Evolutionary conservation across 2,888 invertebrate genomes (phyloP).

Genomic region (Folsomia manolachei): DNA sequence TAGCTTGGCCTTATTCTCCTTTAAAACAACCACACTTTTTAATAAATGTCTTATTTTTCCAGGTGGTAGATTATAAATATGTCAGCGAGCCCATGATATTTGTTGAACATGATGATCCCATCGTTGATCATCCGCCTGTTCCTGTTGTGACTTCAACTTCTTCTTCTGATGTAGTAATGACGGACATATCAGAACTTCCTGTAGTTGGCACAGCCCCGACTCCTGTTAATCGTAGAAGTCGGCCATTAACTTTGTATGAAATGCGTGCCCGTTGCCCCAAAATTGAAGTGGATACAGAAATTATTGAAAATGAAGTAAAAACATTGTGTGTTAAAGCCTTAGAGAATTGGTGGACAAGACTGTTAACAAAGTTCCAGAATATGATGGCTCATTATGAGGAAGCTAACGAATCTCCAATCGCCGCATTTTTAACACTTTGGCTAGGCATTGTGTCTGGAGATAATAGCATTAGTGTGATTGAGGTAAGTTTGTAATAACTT

Average conservation of each 20-base stretch:
- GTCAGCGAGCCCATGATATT: constrained; percentile 60
- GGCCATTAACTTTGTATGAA: background rate
- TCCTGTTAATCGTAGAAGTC: background rate
- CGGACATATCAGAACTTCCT: constrained; percentile 15
- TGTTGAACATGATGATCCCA: constrained; percentile 64
- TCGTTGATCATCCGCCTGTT: constrained; percentile 52
- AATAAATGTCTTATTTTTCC: no score
- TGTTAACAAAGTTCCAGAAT: constrained; percentile 64
- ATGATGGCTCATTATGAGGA: constrained; percentile 57
- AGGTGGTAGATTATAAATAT: constrained; percentile 86
- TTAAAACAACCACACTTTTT: no score
- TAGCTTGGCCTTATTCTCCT: no score
- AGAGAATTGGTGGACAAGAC: constrained; percentile 77
- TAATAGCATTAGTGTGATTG: constrained; percentile 79
- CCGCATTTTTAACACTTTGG: constrained; percentile 82
- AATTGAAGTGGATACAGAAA: constrained; percentile 45
- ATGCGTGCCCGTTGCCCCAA: constrained; percentile 31
- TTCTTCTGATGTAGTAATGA: background rate
- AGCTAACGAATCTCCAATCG: constrained; percentile 58
- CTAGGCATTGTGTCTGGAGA: constrained; percentile 86
- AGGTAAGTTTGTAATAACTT: constrained; percentile 53
- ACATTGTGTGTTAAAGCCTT: constrained; percentile 79
- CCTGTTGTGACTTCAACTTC: background rate
- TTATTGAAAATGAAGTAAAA: constrained; percentile 66
- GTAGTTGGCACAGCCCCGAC: constrained; percentile 5